Evolutionary conservation across 37 sponge, comb jelly and placozoan genomes (phyloP).

Genomic region (Ephydatia muelleri): DNA sequence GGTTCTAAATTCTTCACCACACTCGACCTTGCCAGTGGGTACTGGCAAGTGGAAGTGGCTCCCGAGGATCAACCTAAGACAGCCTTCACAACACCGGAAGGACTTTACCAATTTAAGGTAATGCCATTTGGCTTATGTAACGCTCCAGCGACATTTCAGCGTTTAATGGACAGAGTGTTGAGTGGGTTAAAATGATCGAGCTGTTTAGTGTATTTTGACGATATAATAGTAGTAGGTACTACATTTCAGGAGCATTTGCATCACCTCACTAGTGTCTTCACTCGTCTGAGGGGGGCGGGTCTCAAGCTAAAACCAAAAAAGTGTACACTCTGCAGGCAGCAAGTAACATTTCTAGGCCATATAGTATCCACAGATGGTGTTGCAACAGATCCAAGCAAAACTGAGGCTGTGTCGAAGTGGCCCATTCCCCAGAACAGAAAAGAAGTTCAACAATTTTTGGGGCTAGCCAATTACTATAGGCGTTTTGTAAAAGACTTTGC

Average conservation of each 20-base stretch:
- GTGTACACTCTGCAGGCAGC: slow-evolving; percentile 6
- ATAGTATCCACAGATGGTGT: slow-evolving; percentile 18
- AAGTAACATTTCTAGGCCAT: slow-evolving; percentile 28
- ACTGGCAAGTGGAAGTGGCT: slow-evolving; percentile 26
- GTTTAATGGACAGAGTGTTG: slow-evolving; percentile 31
- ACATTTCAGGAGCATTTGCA: slow-evolving; percentile 27
- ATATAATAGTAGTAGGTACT: slow-evolving; percentile 24
- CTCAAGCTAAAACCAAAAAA: slow-evolving; percentile 37
- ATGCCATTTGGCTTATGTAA: slow-evolving; percentile 52
- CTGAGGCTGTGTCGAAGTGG: slow-evolving; percentile 19
- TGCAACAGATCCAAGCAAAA: slow-evolving; percentile 30
- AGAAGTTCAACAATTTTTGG: slow-evolving; percentile 43
- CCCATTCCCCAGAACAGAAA: slow-evolving; percentile 4
- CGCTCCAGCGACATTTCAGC: slow-evolving; percentile 44
- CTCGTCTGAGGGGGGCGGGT: slow-evolving; percentile 14
- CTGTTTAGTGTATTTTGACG: slow-evolving; percentile 46
- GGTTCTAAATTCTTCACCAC: slow-evolving; percentile 44
- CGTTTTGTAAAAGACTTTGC: slow-evolving; percentile 30
- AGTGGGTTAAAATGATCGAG: slow-evolving; percentile 8
- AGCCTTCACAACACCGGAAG: slow-evolving; percentile 23
- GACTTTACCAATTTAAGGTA: slow-evolving; percentile 30
- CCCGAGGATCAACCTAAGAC: slow-evolving; percentile 14
- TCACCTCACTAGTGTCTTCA: slow-evolving; percentile 7
- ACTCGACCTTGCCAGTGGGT: slow-evolving; percentile 48
- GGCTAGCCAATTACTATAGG: slow-evolving; percentile 32